Evolutionary conservation across 2,113 vertebrate genomes (phyloP), one percentile per base, ranked within the genome.

Genomic region (Copsychus sechellarum): DNA sequence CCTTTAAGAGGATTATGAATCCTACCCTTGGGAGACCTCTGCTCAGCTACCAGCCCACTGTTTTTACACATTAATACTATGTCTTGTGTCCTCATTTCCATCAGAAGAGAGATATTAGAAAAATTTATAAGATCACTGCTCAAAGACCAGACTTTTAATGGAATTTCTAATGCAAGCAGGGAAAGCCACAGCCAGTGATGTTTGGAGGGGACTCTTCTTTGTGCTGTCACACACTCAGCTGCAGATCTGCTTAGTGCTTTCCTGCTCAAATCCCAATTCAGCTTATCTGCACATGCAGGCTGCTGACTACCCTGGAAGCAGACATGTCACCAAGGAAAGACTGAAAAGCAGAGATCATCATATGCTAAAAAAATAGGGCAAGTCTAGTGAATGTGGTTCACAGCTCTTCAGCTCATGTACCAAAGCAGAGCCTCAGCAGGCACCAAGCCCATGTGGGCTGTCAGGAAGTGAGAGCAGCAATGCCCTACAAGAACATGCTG

Each of bases 1-100:
- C 45, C 53, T 50, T 7, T 87, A 95, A 91, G 76, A 92, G 81
- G 91, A 93, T 91, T 92, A 93, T 8, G 6, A 79, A 88, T 62
- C 76, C 65, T 73, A 69, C 56, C 64, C 84, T 74, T 81, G 89
- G 92, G 65, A 93, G 48, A 77, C 62, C 77, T 90, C 77, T 85
- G 77, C 81, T 86, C 88, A 83, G 72, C 83, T 64, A 71, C 80
- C 33, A 33, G 58, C 50, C 36, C 42, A 33, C 33, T 62, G 82
- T 64, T 85, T 88, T 8, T 56, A 42, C 54, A 65, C 78, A 57
- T 79, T 84, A 93, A 79, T 43, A 54, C 17, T 33, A 8, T 1
- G 20, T 51, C 91, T 78, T 53, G 56, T 58, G 72, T 77, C 48
- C 34, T 81, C 33, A 0, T 40, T 81, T 50, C 48, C 56, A 90